A percentile compares a stretch with the other conserved stretches of the same genome.
Conservation (phyloP, 2,797 vertebrate genomes). For the Gila robusta region DNA sequence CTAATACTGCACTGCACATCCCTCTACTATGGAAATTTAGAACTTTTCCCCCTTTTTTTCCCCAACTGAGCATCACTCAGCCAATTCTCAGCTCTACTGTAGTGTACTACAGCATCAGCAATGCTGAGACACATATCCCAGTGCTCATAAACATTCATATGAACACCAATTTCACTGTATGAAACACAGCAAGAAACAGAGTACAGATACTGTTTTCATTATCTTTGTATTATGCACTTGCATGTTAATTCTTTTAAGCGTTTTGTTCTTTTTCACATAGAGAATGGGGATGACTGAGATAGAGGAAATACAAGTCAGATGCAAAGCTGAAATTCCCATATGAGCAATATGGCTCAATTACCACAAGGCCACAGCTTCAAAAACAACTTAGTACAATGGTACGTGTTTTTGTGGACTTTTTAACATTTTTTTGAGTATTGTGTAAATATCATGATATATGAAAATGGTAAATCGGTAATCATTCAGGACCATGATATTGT, state of each 20-base stretch:
- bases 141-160: slow-evolving; percentile 40
- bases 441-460: background rate
- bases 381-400: background rate
- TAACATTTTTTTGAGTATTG: background rate
- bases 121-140: background rate
- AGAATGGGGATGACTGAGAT: no score
- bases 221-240: background rate
- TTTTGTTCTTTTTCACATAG: background rate
- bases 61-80: background rate
- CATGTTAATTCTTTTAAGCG: no score
- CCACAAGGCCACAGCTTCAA: background rate
- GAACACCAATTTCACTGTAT: background rate
- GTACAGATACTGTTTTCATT: background rate
- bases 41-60: background rate
- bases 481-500: no score
- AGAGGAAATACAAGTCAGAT: background rate
- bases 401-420: background rate
- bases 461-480: background rate
- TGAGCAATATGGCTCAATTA: background rate
- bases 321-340: background rate
- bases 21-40: slow-evolving; percentile 21
- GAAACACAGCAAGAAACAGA: background rate
- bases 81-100: slow-evolving; percentile 4
- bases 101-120: slow-evolving; percentile 39
- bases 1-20: background rate